Evolutionary conservation across 2,113 vertebrate genomes (phyloP).

Genomic region (Prionailurus bengalensis): DNA sequence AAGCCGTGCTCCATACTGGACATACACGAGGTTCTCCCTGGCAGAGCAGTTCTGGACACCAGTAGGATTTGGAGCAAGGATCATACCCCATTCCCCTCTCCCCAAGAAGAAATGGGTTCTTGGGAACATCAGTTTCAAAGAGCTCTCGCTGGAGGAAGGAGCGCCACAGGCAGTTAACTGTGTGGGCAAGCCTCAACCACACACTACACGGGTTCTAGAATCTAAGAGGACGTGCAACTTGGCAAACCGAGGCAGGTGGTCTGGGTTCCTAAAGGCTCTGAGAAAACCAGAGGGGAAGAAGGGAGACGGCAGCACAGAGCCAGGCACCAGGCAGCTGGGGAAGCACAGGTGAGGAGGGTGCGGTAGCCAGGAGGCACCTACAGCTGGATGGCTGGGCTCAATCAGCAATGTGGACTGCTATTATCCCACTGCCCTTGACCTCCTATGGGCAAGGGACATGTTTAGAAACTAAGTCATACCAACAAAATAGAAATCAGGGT

Average conservation of each 20-base stretch:
- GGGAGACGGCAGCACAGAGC: neutral
- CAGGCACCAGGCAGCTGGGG: neutral
- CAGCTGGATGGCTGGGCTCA: neutral
- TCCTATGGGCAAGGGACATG: neutral
- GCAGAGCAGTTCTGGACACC: neutral
- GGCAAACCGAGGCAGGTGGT: neutral
- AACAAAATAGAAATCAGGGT: neutral
- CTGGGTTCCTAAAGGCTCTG: neutral
- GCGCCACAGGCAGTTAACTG: neutral
- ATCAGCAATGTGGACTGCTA: neutral
- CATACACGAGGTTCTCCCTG: neutral
- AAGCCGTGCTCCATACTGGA: neutral
- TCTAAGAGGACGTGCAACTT: neutral
- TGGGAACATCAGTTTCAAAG: neutral
- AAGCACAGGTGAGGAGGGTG: neutral
- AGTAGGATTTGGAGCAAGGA: neutral
- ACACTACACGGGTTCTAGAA: neutral
- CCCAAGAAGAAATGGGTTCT: neutral
- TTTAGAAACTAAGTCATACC: neutral
- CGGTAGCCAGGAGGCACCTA: accelerated
- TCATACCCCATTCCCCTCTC: neutral
- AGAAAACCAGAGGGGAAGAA: neutral
- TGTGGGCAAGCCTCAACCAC: neutral
- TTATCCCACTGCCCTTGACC: neutral
- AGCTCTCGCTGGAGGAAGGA: neutral